phyloP scores from a whole-genome alignment of 2,113 vertebrate species.

The Beaufortia kweichowensis region DNA sequence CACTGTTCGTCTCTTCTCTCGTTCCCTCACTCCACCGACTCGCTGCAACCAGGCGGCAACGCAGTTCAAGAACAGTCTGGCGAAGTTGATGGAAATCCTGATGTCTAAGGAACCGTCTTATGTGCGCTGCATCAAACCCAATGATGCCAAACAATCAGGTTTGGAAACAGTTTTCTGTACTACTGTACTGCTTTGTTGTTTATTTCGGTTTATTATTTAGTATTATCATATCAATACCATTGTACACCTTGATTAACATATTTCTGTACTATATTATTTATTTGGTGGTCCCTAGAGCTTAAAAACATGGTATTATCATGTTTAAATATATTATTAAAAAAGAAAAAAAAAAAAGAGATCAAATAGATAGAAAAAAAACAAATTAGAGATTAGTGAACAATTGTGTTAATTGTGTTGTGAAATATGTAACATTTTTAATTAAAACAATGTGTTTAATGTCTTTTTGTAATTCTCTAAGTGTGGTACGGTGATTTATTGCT shows the following conservation, averaged over 20 bases:
- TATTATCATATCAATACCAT: neutral
- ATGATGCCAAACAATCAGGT: slow-evolving; percentile 92
- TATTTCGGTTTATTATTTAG: neutral
- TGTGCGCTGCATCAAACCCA: slow-evolving; percentile 96
- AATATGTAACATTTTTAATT: too few species aligned
- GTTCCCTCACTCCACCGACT: neutral
- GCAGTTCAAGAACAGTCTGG: slow-evolving; percentile 94
- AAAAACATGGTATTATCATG: neutral
- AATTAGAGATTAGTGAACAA: neutral
- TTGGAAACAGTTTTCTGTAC: slow-evolving; percentile 42
- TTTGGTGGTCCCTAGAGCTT: neutral
- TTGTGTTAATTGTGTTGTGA: too few species aligned
- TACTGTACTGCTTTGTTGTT: too few species aligned
- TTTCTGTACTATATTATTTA: neutral
- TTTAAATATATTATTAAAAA: neutral
- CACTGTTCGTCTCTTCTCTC: slow-evolving; percentile 20
- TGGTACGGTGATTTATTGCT: neutral
- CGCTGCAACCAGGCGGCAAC: slow-evolving; percentile 82
- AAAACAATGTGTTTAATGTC: neutral
- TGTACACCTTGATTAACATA: neutral
- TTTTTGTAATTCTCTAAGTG: neutral
- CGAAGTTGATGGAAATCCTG: slow-evolving; percentile 95
- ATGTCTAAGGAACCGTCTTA: slow-evolving; percentile 98
- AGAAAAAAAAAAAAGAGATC: neutral
- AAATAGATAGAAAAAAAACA: neutral